These are phyloP conservation scores for Euura saliciscinereae DNA, from an alignment of 1,140 invertebrate genomes.

Conservation along the genomic window DNA sequence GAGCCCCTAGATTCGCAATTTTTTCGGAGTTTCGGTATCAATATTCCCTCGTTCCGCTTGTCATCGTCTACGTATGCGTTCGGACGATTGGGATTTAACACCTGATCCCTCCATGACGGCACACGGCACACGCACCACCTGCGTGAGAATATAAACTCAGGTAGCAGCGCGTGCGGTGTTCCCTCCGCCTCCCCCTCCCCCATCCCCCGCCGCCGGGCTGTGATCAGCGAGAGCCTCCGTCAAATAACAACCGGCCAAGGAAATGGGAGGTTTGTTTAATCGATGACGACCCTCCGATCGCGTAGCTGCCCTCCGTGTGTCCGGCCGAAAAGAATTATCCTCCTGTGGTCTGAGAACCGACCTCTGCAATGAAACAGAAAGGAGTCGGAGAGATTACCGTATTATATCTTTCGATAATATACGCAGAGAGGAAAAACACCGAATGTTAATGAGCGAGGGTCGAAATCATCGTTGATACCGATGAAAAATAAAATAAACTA, in stretches of 20 bases:
- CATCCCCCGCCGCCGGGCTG: background rate
- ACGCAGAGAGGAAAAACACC: too few relatives aligned
- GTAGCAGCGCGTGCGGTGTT: background rate
- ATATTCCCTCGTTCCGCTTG: too few relatives aligned
- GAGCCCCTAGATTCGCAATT: too few relatives aligned
- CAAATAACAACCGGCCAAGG: too few relatives aligned
- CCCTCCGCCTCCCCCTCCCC: background rate
- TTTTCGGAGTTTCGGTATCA: too few relatives aligned
- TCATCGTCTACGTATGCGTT: too few relatives aligned
- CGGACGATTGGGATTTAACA: conserved; percentile 10
- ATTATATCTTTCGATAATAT: too few relatives aligned
- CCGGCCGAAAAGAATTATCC: background rate
- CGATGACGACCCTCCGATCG: conserved; percentile 41
- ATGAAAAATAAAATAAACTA: too few relatives aligned
- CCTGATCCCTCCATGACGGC: background rate
- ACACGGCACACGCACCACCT: conserved; percentile 6
- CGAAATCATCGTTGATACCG: too few relatives aligned
- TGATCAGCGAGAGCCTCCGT: too few relatives aligned
- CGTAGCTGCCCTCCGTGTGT: background rate
- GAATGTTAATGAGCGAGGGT: too few relatives aligned
- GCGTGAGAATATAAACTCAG: conserved; percentile 22
- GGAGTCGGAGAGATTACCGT: too few relatives aligned
- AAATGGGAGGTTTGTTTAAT: conserved; percentile 44
- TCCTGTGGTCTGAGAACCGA: background rate
- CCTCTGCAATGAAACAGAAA: background rate